Evolutionary conservation across 1,140 invertebrate genomes (phyloP).

Genomic region (Aradophagus sp.): DNA sequence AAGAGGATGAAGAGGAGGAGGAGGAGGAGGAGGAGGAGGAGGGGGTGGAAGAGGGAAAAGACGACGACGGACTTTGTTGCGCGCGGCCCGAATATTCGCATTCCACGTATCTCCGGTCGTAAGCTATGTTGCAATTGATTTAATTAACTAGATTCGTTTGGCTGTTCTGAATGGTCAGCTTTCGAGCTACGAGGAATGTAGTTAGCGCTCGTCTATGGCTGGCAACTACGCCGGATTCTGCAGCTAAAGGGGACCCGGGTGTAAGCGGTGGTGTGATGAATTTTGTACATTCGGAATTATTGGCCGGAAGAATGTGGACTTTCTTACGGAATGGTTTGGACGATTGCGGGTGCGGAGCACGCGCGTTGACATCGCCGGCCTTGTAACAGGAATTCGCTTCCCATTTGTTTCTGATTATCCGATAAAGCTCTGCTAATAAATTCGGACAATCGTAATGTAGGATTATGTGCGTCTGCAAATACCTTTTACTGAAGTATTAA

Average conservation of each 20-base stretch:
- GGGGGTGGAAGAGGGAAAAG: too few relatives aligned
- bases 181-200: conserved; percentile 38
- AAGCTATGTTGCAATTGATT: conserved; percentile 41
- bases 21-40: not conserved
- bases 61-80: conserved; percentile 14
- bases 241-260: not conserved
- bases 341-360: conserved; percentile 8
- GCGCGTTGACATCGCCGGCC: conserved; percentile 1
- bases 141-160: conserved; percentile 43
- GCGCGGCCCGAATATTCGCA: conserved; percentile 26
- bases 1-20: not conserved
- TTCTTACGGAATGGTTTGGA: conserved; percentile 25
- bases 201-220: conserved; percentile 37
- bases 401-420: too few relatives aligned
- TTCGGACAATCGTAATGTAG: too few relatives aligned
- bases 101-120: conserved; percentile 34
- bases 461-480: too few relatives aligned
- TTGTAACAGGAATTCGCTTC: conserved; percentile 5
- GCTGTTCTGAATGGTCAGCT: conserved; percentile 30
- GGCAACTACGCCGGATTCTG: conserved; percentile 28
- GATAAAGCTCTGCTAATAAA: too few relatives aligned
- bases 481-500: too few relatives aligned
- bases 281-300: conserved; percentile 38
- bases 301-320: conserved; percentile 20
- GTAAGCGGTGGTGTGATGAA: conserved; percentile 25